Conservation (phyloP, 2,113 vertebrate genomes). For the Vulpes ferrilata region DNA sequence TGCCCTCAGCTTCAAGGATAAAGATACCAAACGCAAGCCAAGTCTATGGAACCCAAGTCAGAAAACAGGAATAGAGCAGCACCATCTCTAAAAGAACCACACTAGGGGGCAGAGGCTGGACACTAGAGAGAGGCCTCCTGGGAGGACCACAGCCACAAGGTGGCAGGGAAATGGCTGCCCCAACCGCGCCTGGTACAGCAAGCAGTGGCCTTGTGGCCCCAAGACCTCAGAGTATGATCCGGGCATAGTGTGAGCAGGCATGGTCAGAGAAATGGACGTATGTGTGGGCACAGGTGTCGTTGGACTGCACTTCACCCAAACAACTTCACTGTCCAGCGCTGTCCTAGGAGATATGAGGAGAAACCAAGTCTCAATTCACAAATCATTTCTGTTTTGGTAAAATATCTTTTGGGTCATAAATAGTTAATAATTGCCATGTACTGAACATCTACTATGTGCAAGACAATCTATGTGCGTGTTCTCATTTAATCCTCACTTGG, state of each 20-base stretch:
- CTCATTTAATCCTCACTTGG: neutral
- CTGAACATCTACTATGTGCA: neutral
- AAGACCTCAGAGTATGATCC: neutral
- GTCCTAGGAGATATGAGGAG: neutral
- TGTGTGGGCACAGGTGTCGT: neutral
- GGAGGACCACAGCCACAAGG: neutral
- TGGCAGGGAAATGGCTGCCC: neutral
- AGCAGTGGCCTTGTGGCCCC: neutral
- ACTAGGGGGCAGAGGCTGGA: neutral
- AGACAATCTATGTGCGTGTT: neutral
- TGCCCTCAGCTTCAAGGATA: neutral
- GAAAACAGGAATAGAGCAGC: neutral
- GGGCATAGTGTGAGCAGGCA: neutral
- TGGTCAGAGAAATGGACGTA: neutral
- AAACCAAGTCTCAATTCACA: neutral
- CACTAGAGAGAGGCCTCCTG: neutral
- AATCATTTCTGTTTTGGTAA: neutral
- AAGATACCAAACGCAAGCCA: neutral
- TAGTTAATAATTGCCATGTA: neutral
- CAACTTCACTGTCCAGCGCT: neutral
- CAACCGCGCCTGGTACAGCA: neutral
- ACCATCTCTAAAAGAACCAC: neutral
- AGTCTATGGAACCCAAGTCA: neutral
- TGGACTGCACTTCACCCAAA: neutral
- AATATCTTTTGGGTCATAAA: neutral